Evolutionary conservation across 2,113 vertebrate genomes (phyloP).

Genomic region (Seriola aureovittata): DNA sequence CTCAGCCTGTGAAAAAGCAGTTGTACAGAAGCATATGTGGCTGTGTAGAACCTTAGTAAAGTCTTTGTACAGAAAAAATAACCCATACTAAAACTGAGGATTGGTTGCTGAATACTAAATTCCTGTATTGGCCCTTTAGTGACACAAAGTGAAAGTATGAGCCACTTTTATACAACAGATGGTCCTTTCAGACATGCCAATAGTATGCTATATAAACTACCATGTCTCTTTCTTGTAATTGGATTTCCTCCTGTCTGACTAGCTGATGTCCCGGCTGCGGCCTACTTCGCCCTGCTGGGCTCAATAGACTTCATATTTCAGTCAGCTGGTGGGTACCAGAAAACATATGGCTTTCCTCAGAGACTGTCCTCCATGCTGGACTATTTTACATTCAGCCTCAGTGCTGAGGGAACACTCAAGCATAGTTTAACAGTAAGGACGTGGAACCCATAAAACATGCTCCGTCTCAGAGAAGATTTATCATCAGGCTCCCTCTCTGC

Average conservation of each 20-base stretch:
- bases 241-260: constrained; percentile 13
- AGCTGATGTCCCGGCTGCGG: not conserved
- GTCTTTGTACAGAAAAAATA: not conserved
- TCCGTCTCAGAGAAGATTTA: constrained; percentile 62
- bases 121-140: not conserved
- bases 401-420: constrained; percentile 59
- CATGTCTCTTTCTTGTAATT: not conserved
- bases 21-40: not conserved
- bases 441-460: constrained; percentile 70
- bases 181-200: not conserved
- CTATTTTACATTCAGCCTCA: constrained; percentile 62
- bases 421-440: constrained; percentile 64
- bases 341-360: constrained; percentile 31
- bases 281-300: not conserved
- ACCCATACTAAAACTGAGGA: not conserved
- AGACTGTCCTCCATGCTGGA: constrained; percentile 4
- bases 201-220: not conserved
- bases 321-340: constrained; percentile 43
- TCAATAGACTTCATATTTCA: constrained; percentile 7
- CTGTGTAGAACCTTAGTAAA: not conserved
- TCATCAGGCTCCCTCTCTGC: constrained; percentile 54
- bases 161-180: not conserved
- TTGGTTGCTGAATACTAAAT: not conserved
- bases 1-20: no score
- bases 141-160: not conserved